Conservation (phyloP, 2,797 vertebrate species). For the Pseudochirops corinnae region DNA sequence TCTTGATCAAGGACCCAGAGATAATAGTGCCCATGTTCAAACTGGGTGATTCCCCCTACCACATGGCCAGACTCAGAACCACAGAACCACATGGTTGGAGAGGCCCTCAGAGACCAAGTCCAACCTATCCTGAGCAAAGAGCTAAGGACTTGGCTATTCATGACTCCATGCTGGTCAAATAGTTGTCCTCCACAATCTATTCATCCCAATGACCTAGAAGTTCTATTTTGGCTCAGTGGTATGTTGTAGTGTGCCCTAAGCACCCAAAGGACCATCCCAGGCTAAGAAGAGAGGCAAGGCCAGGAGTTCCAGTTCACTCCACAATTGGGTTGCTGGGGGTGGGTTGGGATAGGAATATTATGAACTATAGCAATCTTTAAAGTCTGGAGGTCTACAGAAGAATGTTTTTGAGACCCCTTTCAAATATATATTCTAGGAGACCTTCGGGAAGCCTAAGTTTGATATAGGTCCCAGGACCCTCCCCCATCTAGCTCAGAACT, state of each 20-base stretch:
- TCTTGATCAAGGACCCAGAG: neutral
- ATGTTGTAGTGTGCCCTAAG: neutral
- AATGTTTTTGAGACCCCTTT: neutral
- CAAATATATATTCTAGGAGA: neutral
- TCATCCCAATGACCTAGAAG: neutral
- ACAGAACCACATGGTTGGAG: neutral
- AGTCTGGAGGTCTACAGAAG: neutral
- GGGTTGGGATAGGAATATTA: neutral
- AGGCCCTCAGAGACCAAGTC: neutral
- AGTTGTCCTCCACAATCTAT: neutral
- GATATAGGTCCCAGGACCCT: neutral
- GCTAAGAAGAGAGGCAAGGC: neutral
- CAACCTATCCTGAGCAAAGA: neutral
- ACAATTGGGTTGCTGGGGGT: neutral
- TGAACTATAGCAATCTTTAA: neutral
- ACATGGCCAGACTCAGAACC: neutral
- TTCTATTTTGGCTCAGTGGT: neutral
- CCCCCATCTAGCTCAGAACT: neutral
- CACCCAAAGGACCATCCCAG: neutral
- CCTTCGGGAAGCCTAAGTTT: neutral
- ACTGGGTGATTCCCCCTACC: neutral
- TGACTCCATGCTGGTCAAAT: neutral
- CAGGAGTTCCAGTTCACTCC: neutral
- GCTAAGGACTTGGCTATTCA: neutral
- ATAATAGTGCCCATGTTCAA: neutral